Percentiles rank a stretch among this genome's conserved stretches.
Conservation (phyloP, 2,113 vertebrate species). For the Miniopterus natalensis region DNA sequence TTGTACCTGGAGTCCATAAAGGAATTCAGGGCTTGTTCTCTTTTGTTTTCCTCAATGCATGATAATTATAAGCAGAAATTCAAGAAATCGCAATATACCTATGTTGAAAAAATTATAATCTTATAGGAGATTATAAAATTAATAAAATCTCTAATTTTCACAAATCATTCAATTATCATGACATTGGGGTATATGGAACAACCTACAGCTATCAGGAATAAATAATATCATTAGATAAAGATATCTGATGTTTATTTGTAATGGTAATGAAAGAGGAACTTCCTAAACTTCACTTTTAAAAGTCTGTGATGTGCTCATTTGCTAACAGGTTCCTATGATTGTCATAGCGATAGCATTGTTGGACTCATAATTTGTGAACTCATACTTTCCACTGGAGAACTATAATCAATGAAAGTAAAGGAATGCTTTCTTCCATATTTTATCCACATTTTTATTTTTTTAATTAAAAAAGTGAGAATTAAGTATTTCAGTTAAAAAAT, state of each 20-base stretch:
- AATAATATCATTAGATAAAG: neutral
- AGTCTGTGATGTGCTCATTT: neutral
- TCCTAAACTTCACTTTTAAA: neutral
- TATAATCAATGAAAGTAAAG: constrained; percentile 15
- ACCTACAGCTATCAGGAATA: neutral
- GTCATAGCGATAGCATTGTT: neutral
- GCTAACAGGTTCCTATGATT: neutral
- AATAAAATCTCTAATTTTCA: constrained; percentile 4
- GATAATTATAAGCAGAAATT: neutral
- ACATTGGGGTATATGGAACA: neutral
- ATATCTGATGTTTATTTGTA: neutral
- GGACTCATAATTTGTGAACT: neutral
- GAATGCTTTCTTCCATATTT: neutral
- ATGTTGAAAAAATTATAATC: constrained; percentile 5
- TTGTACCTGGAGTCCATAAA: neutral
- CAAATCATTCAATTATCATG: neutral
- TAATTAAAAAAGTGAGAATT: constrained; percentile 15
- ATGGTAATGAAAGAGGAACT: neutral
- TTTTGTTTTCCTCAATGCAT: neutral
- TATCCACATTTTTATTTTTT: neutral
- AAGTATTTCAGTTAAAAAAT: neutral
- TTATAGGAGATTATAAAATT: neutral
- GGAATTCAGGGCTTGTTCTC: neutral
- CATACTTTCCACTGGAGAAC: neutral
- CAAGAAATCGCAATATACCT: neutral